Base-by-base conservation (phyloP, 2,888 invertebrate species). In the Tribolium freemani region DNA sequence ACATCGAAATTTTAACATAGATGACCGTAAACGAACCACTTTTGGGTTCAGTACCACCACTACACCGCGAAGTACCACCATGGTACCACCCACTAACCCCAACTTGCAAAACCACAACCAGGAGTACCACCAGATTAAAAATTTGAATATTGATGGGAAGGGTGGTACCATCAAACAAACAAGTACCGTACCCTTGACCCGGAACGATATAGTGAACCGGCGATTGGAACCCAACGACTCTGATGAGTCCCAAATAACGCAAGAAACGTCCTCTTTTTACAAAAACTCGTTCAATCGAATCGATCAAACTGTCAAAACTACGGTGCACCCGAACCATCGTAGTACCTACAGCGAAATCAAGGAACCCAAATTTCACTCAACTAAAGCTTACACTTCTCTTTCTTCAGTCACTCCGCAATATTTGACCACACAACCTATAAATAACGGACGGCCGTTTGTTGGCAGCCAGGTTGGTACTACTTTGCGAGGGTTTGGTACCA, bases 241-340 rank as follows among this genome's bases (percentile, higher is more conserved):
- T 0, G 81, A 81, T 5, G 84, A 94, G 84, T 90, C 90, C 81
- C 94, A 94, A 83, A 89, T 92, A 0, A 90, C 92, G 0, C 93
- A 94, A 5, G 95, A 95, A 85, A 91, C 93, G 5, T 93, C 93
- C 0, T 93, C 94, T 0, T 94, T 95, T 82, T 91, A 90, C 1
- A 89, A 90, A 45, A 89, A 86, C 74, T 75, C 78, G 2, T 79
- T 75, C 26, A 85, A 85, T 57, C 76, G 72, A 51, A 79, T 84
- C 13, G 74, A 79, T 3, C 76, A 79, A 56, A 69, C 70, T 3
- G 71, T 77, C 38, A 78, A 80, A 69, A 71, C 73, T 4, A 71
- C 80, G 21, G 74, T 79, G 2, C 83, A 86, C 78, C 83, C 85
- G 1, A 86, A 86, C 70, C 86, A 86, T 64, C 79, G 83, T 74